These are phyloP conservation scores for Thereva unica DNA, from an alignment of 2,888 invertebrate species.

Conservation along the genomic window DNA sequence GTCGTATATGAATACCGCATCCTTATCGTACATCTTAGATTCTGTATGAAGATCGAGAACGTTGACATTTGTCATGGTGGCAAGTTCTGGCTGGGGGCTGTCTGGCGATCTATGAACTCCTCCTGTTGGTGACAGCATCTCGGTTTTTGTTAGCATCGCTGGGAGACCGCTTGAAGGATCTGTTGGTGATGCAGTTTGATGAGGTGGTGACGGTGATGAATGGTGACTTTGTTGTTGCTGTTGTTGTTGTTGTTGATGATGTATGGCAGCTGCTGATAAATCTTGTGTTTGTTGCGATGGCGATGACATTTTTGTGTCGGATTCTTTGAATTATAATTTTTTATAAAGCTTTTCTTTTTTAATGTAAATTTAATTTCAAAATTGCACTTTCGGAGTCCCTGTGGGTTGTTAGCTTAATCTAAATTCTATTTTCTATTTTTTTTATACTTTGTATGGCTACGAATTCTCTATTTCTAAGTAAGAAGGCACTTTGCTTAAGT, in stretches of 20 bases:
- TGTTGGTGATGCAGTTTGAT: constrained; percentile 28
- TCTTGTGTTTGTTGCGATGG: constrained; percentile 46
- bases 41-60: constrained; percentile 69
- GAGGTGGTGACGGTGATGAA: constrained; percentile 47
- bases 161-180: constrained; percentile 51
- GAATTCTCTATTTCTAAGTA: not conserved
- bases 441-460: not conserved
- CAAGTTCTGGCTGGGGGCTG: constrained; percentile 74
- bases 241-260: constrained; percentile 45
- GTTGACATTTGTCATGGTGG: constrained; percentile 87
- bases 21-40: constrained; percentile 56
- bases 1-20: constrained; percentile 57
- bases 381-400: constrained; percentile 2
- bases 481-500: too few relatives aligned
- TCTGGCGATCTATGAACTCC: constrained; percentile 61
- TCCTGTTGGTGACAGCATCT: constrained; percentile 50
- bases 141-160: constrained; percentile 37
- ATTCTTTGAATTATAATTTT: constrained; percentile 3
- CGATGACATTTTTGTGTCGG: constrained; percentile 44
- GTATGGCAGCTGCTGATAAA: constrained; percentile 45
- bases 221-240: constrained; percentile 45
- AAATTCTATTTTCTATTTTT: not conserved
- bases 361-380: constrained; percentile 6
- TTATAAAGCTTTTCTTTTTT: constrained; percentile 21
- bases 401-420: not conserved